These are phyloP conservation scores for Empis stercorea DNA, from an alignment of 2,888 invertebrate genomes.

Conservation along the genomic window DNA sequence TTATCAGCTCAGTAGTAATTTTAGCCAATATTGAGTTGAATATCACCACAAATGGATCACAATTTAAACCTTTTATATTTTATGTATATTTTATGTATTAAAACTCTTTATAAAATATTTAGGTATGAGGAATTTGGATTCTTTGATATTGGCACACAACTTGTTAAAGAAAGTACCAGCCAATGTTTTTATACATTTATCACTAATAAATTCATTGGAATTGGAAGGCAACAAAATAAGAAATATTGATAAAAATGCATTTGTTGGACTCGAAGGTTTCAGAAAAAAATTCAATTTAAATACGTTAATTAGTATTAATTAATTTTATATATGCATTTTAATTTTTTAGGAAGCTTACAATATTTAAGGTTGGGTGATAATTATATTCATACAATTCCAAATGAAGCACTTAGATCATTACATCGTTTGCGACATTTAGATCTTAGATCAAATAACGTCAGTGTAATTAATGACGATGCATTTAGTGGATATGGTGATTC, in stretches of 20 bases:
- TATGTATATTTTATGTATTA: no score
- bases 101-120: not conserved
- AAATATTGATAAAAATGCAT: slow-evolving; percentile 71
- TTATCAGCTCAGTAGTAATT: no score
- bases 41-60: no score
- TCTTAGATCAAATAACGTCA: slow-evolving; percentile 77
- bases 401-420: slow-evolving; percentile 66
- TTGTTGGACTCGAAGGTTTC: slow-evolving; percentile 73
- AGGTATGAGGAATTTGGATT: slow-evolving; percentile 49
- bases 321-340: no score
- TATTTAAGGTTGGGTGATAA: slow-evolving; percentile 83
- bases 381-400: slow-evolving; percentile 72
- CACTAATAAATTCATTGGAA: slow-evolving; percentile 72
- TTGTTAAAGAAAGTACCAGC: slow-evolving; percentile 64
- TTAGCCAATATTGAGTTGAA: no score
- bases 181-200: slow-evolving; percentile 70
- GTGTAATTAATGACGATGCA: slow-evolving; percentile 68
- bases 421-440: slow-evolving; percentile 81
- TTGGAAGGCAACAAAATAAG: slow-evolving; percentile 75
- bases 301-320: no score
- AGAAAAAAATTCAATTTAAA: no score
- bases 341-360: slow-evolving; percentile 66
- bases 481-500: slow-evolving; percentile 82
- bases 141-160: slow-evolving; percentile 75
- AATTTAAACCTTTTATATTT: no score